Conservation (phyloP, 2,113 vertebrate species). For the Oryzias melastigma region DNA sequence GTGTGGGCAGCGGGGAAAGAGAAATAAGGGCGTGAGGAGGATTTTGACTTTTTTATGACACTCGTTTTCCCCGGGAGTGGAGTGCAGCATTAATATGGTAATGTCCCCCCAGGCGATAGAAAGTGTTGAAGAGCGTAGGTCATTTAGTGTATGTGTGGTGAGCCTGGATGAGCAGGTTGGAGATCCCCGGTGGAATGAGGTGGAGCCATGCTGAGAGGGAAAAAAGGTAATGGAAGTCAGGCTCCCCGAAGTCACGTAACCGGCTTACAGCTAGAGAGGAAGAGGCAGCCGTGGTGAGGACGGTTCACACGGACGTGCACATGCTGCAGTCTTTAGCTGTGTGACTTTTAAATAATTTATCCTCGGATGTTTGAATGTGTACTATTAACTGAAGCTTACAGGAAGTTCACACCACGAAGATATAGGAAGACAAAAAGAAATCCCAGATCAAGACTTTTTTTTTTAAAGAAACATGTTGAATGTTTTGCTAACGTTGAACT, state of each 20-base stretch:
- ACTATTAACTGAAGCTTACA: too few relatives aligned
- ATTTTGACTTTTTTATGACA: constrained; percentile 56
- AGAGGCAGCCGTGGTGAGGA: not conserved
- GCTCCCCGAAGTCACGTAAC: constrained; percentile 62
- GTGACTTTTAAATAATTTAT: too few relatives aligned
- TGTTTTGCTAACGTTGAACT: too few relatives aligned
- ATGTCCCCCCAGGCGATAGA: constrained; percentile 54
- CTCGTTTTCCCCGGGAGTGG: constrained; percentile 53
- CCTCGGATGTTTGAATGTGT: too few relatives aligned
- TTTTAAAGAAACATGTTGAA: too few relatives aligned
- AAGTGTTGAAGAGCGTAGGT: constrained; percentile 60
- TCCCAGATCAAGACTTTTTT: too few relatives aligned
- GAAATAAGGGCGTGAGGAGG: constrained; percentile 27
- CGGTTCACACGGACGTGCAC: not conserved
- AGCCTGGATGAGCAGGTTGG: constrained; percentile 44
- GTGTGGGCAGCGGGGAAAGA: constrained; percentile 19
- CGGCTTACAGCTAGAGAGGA: constrained; percentile 44
- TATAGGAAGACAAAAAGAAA: too few relatives aligned
- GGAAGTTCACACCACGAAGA: too few relatives aligned
- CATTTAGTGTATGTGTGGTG: constrained; percentile 57
- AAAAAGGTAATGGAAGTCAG: constrained; percentile 56
- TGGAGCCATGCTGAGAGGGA: constrained; percentile 40
- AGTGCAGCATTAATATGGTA: constrained; percentile 72
- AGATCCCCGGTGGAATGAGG: constrained; percentile 53
- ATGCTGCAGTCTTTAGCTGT: constrained; percentile 1